Evolutionary conservation across 2,888 invertebrate species (phyloP).

Genomic region (Timandra comae): DNA sequence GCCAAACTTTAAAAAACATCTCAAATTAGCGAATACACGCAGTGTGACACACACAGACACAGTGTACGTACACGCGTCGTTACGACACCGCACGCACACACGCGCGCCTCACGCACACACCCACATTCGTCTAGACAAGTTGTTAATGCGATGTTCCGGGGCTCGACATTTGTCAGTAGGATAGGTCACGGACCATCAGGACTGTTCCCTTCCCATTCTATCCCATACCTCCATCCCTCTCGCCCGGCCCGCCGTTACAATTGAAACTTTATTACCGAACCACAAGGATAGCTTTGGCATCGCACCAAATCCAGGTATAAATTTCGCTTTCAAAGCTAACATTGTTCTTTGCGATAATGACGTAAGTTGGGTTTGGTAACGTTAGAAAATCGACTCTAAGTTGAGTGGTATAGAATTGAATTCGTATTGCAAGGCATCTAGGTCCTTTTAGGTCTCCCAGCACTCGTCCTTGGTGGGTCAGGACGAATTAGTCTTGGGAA

Average conservation of each 20-base stretch:
- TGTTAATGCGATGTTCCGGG: conserved; percentile 71
- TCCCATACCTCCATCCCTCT: conserved; percentile 34
- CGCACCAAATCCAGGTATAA: conserved; percentile 48
- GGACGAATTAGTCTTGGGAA: conserved; percentile 72
- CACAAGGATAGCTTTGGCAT: conserved; percentile 17
- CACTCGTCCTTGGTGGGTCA: conserved; percentile 66
- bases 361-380: conserved; percentile 25
- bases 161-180: conserved; percentile 75
- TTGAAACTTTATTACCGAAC: conserved; percentile 26
- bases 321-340: conserved; percentile 70
- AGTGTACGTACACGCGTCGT: conserved; percentile 12
- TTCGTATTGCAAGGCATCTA: conserved; percentile 20
- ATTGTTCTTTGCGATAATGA: conserved; percentile 26
- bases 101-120: conserved; percentile 32
- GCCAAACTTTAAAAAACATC: not conserved
- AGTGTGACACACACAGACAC: not conserved
- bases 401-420: conserved; percentile 9
- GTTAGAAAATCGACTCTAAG: conserved; percentile 21
- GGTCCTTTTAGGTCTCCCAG: conserved; percentile 58
- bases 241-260: conserved; percentile 29
- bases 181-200: conserved; percentile 73
- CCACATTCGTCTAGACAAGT: conserved; percentile 63
- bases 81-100: conserved; percentile 27
- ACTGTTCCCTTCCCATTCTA: conserved; percentile 45
- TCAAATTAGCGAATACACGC: not conserved